phyloP scores from a whole-genome alignment of 2,113 vertebrate species.

The Fulica atra region DNA sequence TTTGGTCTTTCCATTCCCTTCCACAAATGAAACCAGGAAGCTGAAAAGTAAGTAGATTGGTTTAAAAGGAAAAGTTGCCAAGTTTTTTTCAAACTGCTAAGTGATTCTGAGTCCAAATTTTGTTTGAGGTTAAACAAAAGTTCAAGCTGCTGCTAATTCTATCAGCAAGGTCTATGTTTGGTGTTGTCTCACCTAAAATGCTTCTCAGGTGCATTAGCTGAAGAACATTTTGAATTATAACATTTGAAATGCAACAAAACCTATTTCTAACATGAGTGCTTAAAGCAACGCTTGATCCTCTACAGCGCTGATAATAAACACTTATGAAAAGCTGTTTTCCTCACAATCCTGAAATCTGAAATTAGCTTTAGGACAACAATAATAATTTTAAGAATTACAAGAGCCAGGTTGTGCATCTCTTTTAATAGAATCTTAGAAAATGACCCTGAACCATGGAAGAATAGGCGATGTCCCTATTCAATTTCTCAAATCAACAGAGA shows the following conservation, averaged over 20 bases:
- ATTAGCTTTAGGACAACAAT: background rate
- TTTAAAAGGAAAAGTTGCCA: background rate
- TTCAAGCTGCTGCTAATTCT: slow-evolving; percentile 31
- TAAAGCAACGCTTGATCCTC: background rate
- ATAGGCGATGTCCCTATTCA: background rate
- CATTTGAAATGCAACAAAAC: background rate
- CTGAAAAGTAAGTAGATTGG: background rate
- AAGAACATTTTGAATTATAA: background rate
- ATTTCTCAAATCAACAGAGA: background rate
- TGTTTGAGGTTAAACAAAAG: slow-evolving; percentile 10
- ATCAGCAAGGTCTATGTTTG: background rate
- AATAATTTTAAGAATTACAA: background rate
- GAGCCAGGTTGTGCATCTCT: background rate
- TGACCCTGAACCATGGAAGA: background rate
- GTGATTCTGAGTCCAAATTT: background rate
- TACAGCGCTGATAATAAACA: background rate
- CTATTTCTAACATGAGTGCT: background rate
- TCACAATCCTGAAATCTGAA: background rate
- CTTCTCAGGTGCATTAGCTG: background rate
- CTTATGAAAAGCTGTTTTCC: background rate
- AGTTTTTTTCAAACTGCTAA: background rate
- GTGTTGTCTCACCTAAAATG: background rate
- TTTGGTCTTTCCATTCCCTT: slow-evolving; percentile 43
- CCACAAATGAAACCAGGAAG: slow-evolving; percentile 36
- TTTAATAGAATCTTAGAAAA: background rate